Evolutionary conservation across 2,797 vertebrate genomes (phyloP).

Genomic region (Myiothlypis coronata): DNA sequence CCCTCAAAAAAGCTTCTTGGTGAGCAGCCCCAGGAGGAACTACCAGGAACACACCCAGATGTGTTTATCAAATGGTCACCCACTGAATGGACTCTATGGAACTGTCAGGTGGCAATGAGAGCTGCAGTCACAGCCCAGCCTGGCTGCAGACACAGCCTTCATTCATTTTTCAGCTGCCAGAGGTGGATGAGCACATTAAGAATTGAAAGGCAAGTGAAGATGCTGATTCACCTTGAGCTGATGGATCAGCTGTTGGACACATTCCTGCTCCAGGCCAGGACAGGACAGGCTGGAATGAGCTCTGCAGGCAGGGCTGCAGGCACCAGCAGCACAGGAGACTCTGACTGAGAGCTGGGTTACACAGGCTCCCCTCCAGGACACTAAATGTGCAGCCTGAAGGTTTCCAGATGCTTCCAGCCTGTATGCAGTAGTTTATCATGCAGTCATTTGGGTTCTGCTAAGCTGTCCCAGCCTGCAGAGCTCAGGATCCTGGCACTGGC

Average conservation of each 20-base stretch:
- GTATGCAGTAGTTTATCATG: neutral
- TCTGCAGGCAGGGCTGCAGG: neutral
- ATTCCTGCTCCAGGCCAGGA: neutral
- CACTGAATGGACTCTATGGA: neutral
- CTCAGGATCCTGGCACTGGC: neutral
- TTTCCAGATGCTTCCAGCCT: constrained; percentile 37
- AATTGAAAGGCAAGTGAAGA: neutral
- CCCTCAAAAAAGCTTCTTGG: neutral
- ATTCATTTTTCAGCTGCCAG: neutral
- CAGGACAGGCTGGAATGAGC: neutral
- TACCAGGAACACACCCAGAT: neutral
- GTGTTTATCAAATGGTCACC: neutral
- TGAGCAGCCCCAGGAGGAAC: neutral
- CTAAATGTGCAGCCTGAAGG: neutral
- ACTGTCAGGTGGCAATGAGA: neutral
- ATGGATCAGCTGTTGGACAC: neutral
- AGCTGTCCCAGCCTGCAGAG: neutral
- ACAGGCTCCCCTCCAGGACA: constrained; percentile 22
- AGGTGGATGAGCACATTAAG: neutral
- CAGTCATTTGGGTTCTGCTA: neutral
- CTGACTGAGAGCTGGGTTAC: neutral
- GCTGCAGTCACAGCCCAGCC: neutral
- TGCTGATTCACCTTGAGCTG: neutral
- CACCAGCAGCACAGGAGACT: neutral
- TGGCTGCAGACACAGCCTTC: neutral